A percentile compares a stretch with the other conserved stretches of the same genome.
These are phyloP conservation scores for Phytoseiulus persimilis DNA, from an alignment of 2,888 invertebrate genomes.

Conservation along the genomic window DNA sequence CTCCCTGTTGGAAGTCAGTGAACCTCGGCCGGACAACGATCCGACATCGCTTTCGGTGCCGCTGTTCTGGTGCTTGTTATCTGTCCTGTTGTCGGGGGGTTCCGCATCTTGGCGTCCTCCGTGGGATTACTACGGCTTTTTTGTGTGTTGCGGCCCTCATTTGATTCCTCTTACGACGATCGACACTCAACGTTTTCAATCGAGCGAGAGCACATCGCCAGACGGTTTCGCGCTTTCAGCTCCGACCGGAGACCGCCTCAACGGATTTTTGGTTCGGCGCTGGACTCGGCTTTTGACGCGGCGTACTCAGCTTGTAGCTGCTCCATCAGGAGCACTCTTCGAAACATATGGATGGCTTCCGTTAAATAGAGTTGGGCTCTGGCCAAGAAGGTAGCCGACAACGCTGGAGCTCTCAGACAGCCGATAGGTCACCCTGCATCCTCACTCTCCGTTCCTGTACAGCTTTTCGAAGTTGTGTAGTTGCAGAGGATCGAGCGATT, in stretches of 20 bases:
- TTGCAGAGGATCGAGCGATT: not conserved
- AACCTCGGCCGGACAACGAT: not conserved
- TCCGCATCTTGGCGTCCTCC: too few species aligned
- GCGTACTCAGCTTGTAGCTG: not conserved
- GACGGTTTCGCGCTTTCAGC: too few species aligned
- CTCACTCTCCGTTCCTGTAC: not conserved
- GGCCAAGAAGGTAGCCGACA: not conserved
- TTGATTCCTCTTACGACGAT: too few species aligned
- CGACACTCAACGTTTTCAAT: too few species aligned
- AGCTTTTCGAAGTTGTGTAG: not conserved
- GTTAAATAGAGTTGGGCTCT: not conserved
- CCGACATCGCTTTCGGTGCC: not conserved
- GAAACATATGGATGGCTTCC: not conserved
- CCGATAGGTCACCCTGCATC: not conserved
- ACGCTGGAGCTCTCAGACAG: not conserved
- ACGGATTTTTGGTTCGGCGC: too few species aligned
- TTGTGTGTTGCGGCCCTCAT: too few species aligned
- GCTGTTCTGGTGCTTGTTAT: too few species aligned
- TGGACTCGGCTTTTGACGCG: not conserved
- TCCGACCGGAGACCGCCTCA: too few species aligned
- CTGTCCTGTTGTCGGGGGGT: too few species aligned
- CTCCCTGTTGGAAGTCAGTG: not conserved
- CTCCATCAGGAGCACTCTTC: not conserved
- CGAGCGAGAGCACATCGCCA: too few species aligned
- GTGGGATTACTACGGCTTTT: too few species aligned